Percentiles rank a stretch among this genome's conserved stretches.
phyloP scores from a whole-genome alignment of 2,888 invertebrate genomes.

The Chymomyza procnemis region DNA sequence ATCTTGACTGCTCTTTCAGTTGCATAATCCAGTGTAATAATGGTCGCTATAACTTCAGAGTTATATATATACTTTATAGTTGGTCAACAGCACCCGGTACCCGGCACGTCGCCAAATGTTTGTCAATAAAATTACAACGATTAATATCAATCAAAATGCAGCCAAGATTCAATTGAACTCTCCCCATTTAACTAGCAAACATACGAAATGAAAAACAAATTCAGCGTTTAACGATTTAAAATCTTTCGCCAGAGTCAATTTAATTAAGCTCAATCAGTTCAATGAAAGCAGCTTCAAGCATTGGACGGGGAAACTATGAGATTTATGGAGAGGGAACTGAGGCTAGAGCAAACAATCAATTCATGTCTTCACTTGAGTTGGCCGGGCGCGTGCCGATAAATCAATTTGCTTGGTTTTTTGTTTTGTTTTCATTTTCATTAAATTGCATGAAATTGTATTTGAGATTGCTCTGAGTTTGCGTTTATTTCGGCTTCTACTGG shows the following conservation, averaged over 20 bases:
- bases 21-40: constrained; percentile 44
- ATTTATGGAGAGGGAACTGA: too few relatives aligned
- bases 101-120: constrained; percentile 29
- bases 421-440: constrained; percentile 35
- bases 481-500: not conserved
- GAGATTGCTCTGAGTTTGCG: constrained; percentile 18
- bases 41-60: not conserved
- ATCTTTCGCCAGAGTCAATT: constrained; percentile 55
- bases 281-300: constrained; percentile 11
- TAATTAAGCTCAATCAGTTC: constrained; percentile 64
- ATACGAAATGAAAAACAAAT: constrained; percentile 36
- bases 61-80: not conserved
- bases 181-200: not conserved
- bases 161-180: constrained; percentile 37
- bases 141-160: constrained; percentile 40
- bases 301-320: too few relatives aligned
- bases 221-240: constrained; percentile 61
- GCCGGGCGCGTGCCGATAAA: constrained; percentile 66
- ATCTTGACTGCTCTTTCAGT: constrained; percentile 16
- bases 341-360: constrained; percentile 11
- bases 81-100: not conserved
- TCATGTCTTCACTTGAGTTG: constrained; percentile 18
- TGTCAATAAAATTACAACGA: constrained; percentile 65
- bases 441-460: constrained; percentile 59
- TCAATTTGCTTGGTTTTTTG: constrained; percentile 53